Conservation (phyloP, 2,113 vertebrate species). For the Peromyscus maniculatus region DNA sequence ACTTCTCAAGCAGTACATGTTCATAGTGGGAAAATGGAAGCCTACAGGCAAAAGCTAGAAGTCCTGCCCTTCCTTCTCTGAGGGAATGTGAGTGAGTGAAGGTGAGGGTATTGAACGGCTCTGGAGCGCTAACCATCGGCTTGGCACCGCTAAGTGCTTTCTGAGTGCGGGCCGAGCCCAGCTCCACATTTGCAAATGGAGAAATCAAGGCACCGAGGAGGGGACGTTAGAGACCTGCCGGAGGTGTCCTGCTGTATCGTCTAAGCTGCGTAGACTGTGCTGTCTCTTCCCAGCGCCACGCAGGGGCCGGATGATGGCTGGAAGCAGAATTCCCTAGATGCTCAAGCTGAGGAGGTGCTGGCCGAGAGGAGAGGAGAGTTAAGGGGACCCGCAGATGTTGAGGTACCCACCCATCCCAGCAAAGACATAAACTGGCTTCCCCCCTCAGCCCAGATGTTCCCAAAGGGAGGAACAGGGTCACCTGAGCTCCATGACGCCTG, state of each 20-base stretch:
- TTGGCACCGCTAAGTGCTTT: background rate
- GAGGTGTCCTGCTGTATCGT: background rate
- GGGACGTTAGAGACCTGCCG: background rate
- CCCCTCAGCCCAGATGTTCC: background rate
- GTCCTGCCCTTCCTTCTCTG: background rate
- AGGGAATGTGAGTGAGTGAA: background rate
- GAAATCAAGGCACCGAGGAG: background rate
- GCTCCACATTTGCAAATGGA: slow-evolving; percentile 39
- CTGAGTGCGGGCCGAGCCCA: background rate
- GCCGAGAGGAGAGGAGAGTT: background rate
- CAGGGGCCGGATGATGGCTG: background rate
- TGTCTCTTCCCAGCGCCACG: background rate
- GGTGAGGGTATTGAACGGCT: slow-evolving; percentile 10
- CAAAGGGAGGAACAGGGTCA: background rate
- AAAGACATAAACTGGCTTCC: background rate
- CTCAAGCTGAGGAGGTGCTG: slow-evolving; percentile 23
- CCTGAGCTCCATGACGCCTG: background rate
- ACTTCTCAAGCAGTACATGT: background rate
- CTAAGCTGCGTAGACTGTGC: background rate
- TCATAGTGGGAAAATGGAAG: slow-evolving; percentile 16
- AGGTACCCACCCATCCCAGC: background rate
- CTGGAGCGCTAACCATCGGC: background rate
- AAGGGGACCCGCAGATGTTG: background rate
- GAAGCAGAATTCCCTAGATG: slow-evolving; percentile 45
- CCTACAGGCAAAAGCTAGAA: background rate